Evolutionary conservation across 1,140 invertebrate genomes (phyloP), one percentile per base, ranked within the genome.

Genomic region (Eupeodes corollae): DNA sequence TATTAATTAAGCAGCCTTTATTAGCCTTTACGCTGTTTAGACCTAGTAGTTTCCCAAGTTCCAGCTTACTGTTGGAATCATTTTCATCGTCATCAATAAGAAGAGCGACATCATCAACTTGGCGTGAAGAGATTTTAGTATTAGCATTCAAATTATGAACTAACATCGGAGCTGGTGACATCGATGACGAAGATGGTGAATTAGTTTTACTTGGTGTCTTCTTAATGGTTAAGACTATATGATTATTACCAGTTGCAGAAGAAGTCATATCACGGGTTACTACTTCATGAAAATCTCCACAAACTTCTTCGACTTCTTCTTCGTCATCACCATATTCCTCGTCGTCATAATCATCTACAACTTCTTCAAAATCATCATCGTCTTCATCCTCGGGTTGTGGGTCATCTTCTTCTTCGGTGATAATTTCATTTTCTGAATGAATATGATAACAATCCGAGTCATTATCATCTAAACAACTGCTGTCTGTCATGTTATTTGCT

Each of bases 201-300:
- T 59, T 61, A 1, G 56, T 52, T 60, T 64, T 64, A 49, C 53
- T 59, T 18, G 60, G 63, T 5, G 57, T 66, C 51, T 66, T 66
- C 19, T 66, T 66, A 46, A 66, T 63, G 37, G 63, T 66, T 48
- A 66, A 42, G 3, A 66, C 59, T 16, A 66, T 61, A 37, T 66
- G 62, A 46, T 53, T 46, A 16, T 41, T 35, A n/a, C 42, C 47
- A 15, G 41, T 44, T 39, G 44, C 19, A 19, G 44, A 12, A 5
- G 41, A 18, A 2, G 44, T 46, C 21, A 45, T 46, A 33, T 50
- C 44, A 3, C 31, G 40, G n/a, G 26, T 44, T 6, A 52, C 48
- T 30, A 52, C 48, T 40, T 52, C 48, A 34, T 52, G 51, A 16
- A 32, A 37, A 44, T 46, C 41, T 19, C 33, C 41, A 45, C 26